Base-by-base conservation (phyloP, 2,888 invertebrate genomes). In the Caenorhabditis drosophilae region DNA sequence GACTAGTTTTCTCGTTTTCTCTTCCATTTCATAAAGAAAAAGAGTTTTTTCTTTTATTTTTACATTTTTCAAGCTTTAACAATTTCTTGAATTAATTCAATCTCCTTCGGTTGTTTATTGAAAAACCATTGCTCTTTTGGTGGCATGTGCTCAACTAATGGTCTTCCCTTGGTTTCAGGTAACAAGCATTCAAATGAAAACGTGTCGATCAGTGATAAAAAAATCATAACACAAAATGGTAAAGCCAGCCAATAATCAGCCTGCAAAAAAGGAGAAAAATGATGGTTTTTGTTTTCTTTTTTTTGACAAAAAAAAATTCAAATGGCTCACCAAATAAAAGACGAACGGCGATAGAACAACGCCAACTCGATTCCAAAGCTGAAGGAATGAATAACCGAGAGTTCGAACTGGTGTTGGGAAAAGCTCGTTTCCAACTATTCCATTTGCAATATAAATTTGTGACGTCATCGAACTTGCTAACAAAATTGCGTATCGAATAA, bases 341-440 rank as follows among this genome's bases (percentile, higher is more conserved):
- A 80, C 55, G 45, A 75, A 75, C 1, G 80, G 80, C 0, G 78
- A 70, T 12, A 76, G 25, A 3, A 80, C 76, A 16, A 78, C 79
- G 15, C 80, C 80, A 25, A 77, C 42, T 4, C 80, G 67, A 31
- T 73, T 71, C 64, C 70, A 67, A 20, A 79, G 61, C 51, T 80
- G 79, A 1, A 73, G 66, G 45, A 71, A 77, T 6, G 78, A 72
- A 46, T 73, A 80, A 0, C 74, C 72, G 18, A 79, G 54, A 26
- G 80, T 80, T 34, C 80, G 63, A 18, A 80, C 61, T 9, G 76
- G 73, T 12, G 80, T 80, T 7, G 80, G 80, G 62, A 80, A 80
- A 16, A 80, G 66, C 53, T 80, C 80, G 50, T 64, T 76, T 2
- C 70, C 73, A 16, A 69, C 61, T 34, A 80, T 69, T 12, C 77